phyloP scores from a whole-genome alignment of 2,113 vertebrate genomes.

The Caretta caretta region DNA sequence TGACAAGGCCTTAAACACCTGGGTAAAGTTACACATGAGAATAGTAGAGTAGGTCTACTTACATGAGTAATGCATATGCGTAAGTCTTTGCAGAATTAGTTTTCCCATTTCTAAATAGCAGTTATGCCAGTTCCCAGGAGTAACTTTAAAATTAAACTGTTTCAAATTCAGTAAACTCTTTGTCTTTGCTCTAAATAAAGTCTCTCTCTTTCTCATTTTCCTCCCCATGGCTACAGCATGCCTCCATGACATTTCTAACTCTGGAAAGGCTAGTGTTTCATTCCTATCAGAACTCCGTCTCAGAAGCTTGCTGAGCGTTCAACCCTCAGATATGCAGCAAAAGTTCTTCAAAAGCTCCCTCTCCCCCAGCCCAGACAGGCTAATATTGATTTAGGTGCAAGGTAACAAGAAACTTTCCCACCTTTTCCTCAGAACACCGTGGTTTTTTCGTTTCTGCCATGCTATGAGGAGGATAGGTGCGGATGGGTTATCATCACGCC shows the following conservation, averaged over 20 bases:
- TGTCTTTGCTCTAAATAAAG: background rate
- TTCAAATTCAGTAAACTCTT: too few relatives aligned
- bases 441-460: background rate
- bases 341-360: background rate
- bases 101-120: background rate
- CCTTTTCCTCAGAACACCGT: background rate
- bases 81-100: background rate
- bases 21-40: background rate
- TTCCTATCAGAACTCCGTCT: background rate
- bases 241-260: background rate
- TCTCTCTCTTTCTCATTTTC: background rate
- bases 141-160: background rate
- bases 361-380: background rate
- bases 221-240: background rate
- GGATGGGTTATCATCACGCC: slow-evolving; percentile 52
- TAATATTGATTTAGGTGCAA: background rate
- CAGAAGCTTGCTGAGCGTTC: background rate
- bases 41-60: background rate
- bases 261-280: too few relatives aligned
- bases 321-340: background rate
- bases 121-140: background rate
- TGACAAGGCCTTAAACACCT: background rate
- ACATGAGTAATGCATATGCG: background rate
- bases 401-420: background rate
- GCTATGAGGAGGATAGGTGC: background rate